Evolutionary conservation across 2,888 invertebrate species (phyloP).

Genomic region (Monopis laevigella): DNA sequence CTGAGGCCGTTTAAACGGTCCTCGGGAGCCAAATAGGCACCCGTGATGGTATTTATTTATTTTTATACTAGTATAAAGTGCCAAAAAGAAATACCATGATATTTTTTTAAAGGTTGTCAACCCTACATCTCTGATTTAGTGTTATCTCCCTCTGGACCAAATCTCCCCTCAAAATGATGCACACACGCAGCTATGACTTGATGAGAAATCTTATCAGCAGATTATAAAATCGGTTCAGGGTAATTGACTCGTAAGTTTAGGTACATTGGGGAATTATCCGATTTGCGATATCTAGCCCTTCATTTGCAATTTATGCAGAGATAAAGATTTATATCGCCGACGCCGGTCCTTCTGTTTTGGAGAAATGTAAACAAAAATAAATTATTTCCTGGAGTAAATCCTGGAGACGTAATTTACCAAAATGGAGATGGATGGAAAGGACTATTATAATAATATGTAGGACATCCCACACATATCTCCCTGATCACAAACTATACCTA

Average conservation of each 20-base stretch:
- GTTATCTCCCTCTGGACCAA: constrained; percentile 7
- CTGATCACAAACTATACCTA: too few relatives aligned
- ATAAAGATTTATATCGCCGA: not conserved
- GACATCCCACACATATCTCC: too few relatives aligned
- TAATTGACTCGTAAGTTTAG: constrained; percentile 51
- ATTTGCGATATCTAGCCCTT: not conserved
- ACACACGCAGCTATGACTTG: constrained; percentile 42
- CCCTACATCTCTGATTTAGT: constrained; percentile 9
- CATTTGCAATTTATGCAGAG: constrained; percentile 2
- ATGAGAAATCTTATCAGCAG: constrained; percentile 61
- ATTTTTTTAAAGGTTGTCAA: too few relatives aligned
- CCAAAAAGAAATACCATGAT: too few relatives aligned
- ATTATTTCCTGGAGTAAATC: not conserved
- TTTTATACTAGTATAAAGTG: too few relatives aligned
- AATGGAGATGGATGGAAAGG: too few relatives aligned
- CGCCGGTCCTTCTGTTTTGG: not conserved
- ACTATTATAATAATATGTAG: too few relatives aligned
- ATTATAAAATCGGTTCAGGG: constrained; percentile 60
- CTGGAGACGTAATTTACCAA: too few relatives aligned
- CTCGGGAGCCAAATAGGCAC: too few relatives aligned
- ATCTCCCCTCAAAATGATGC: not conserved
- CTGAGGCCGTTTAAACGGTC: too few relatives aligned
- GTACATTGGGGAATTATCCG: not conserved
- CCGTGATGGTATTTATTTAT: too few relatives aligned
- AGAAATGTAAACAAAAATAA: constrained; percentile 1